Evolutionary conservation across 2,113 vertebrate genomes (phyloP).

Genomic region (Rhineura floridana): DNA sequence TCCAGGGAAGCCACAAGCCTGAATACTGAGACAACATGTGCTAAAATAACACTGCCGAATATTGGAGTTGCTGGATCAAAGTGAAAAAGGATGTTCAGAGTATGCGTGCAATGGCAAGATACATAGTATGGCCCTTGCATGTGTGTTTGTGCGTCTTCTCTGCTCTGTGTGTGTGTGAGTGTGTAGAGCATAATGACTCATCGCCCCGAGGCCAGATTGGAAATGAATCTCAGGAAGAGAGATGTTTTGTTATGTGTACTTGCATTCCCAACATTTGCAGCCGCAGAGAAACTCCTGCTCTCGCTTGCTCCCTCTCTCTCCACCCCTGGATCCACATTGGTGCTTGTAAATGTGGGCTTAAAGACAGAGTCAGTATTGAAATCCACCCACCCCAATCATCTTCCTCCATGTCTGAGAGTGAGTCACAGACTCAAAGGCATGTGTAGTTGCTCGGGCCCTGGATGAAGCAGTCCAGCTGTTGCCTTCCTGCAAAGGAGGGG

Average conservation of each 20-base stretch:
- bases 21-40: neutral
- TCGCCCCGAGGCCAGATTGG: constrained; percentile 56
- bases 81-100: neutral
- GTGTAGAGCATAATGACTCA: constrained; percentile 40
- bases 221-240: constrained; percentile 69
- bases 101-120: neutral
- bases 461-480: constrained; percentile 69
- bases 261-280: constrained; percentile 42
- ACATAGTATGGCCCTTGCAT: neutral
- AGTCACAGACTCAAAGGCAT: constrained; percentile 21
- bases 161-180: fast-evolving
- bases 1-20: neutral
- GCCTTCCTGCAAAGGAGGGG: constrained; percentile 21
- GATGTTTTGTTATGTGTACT: constrained; percentile 61
- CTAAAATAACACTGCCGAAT: neutral
- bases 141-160: constrained; percentile 33
- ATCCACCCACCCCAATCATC: neutral
- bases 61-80: neutral
- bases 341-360: constrained; percentile 28
- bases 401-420: neutral
- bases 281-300: constrained; percentile 40
- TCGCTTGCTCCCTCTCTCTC: constrained; percentile 36
- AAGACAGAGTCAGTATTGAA: constrained; percentile 1
- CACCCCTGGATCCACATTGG: constrained; percentile 50
- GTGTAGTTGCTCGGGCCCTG: constrained; percentile 21